These are phyloP conservation scores for Nomada flava DNA, from an alignment of 2,888 invertebrate species.

Conservation along the genomic window DNA sequence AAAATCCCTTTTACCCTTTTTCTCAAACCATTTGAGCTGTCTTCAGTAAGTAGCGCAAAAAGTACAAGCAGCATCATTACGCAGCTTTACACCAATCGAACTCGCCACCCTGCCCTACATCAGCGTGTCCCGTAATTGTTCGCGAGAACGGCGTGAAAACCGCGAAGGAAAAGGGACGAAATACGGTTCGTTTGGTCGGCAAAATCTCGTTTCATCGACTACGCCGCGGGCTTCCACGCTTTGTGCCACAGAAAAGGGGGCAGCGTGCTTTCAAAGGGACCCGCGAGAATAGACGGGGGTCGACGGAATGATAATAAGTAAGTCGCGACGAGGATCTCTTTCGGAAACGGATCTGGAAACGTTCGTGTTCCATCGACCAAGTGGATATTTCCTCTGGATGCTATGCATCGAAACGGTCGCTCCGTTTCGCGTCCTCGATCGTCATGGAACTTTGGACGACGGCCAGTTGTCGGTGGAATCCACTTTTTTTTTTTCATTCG, in stretches of 20 bases:
- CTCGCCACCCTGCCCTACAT: too few species aligned
- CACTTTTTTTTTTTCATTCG: neutral
- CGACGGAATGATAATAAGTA: constrained; percentile 47
- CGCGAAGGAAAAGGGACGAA: neutral
- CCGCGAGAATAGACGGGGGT: constrained; percentile 17
- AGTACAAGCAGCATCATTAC: too few species aligned
- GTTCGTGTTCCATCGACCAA: constrained; percentile 7
- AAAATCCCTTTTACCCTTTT: too few species aligned
- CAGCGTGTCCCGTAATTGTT: constrained; percentile 21
- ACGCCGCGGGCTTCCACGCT: constrained; percentile 13
- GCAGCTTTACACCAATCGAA: too few species aligned
- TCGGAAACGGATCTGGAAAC: neutral
- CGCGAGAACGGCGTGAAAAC: neutral
- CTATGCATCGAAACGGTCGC: neutral
- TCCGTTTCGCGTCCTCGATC: neutral
- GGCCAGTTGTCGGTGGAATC: neutral
- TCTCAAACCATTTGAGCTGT: too few species aligned
- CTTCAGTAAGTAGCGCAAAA: too few species aligned
- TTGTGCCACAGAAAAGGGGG: constrained; percentile 6
- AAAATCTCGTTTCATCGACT: constrained; percentile 23
- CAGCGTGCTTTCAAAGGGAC: constrained; percentile 22
- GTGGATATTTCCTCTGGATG: constrained; percentile 1
- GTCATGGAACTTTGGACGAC: neutral
- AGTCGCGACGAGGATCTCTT: constrained; percentile 20
- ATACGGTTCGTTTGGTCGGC: constrained; percentile 14